phyloP scores from a whole-genome alignment of 1,140 invertebrate genomes.

The Heliconius congener region DNA sequence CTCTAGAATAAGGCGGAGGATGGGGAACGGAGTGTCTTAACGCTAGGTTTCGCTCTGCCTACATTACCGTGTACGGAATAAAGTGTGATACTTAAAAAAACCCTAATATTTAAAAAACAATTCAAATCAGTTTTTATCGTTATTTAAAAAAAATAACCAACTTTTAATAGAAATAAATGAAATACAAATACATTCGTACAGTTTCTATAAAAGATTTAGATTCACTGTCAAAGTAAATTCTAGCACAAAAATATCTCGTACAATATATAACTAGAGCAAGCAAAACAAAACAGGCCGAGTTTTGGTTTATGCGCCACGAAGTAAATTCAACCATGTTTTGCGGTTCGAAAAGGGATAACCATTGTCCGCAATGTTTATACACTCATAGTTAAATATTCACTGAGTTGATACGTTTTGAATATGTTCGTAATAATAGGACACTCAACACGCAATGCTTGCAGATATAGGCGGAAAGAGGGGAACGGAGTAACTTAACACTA shows the following conservation, averaged over 20 bases:
- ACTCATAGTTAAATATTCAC: slow-evolving; percentile 24
- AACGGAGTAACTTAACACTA: too few species aligned
- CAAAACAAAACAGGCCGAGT: slow-evolving; percentile 25
- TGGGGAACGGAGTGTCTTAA: too few species aligned
- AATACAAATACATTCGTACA: not conserved
- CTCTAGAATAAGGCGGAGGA: too few species aligned
- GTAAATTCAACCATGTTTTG: slow-evolving; percentile 36
- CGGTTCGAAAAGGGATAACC: slow-evolving; percentile 28
- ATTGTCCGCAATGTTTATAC: slow-evolving; percentile 32
- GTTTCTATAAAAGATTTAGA: slow-evolving; percentile 8
- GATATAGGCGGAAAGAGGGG: too few species aligned
- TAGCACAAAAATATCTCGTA: slow-evolving; percentile 20
- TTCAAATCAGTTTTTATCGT: not conserved
- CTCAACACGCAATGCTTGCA: too few species aligned
- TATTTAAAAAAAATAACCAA: not conserved
- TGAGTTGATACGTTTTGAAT: not conserved
- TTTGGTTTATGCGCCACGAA: slow-evolving; percentile 34
- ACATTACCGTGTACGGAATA: too few species aligned
- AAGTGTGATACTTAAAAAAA: too few species aligned
- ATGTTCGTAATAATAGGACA: not conserved
- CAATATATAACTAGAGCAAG: slow-evolving; percentile 26
- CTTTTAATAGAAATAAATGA: not conserved
- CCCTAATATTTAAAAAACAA: not conserved
- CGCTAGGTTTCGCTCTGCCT: too few species aligned
- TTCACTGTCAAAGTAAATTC: slow-evolving; percentile 6